Conservation (phyloP, 2,113 vertebrate genomes). For the Ictalurus furcatus region DNA sequence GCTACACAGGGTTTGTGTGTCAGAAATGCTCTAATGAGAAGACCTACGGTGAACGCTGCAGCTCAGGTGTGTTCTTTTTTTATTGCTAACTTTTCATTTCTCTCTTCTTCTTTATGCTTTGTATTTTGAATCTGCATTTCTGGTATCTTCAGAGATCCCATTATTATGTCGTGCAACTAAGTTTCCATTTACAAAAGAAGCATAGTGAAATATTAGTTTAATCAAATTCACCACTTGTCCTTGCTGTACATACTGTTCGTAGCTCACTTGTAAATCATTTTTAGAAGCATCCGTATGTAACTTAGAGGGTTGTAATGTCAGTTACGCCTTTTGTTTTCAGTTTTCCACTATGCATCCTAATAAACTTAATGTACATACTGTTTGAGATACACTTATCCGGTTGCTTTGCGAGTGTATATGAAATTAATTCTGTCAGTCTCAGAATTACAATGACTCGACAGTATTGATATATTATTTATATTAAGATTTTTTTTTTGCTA, state of each 20-base stretch:
- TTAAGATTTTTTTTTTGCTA: background rate
- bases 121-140: background rate
- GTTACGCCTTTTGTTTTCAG: background rate
- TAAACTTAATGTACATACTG: background rate
- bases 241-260: background rate
- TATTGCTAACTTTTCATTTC: background rate
- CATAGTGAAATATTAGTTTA: background rate
- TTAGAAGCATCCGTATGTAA: background rate
- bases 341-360: background rate
- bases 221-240: background rate
- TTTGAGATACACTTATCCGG: background rate
- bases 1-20: constrained; percentile 84
- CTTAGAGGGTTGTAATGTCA: background rate
- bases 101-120: background rate
- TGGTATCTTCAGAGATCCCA: background rate
- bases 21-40: constrained; percentile 79
- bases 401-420: background rate
- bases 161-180: background rate
- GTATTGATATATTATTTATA: background rate
- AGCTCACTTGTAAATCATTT: background rate
- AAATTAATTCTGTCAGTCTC: background rate
- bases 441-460: background rate
- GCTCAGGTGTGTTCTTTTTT: constrained; percentile 73
- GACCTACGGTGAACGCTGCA: constrained; percentile 79
- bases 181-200: background rate